A percentile compares a stretch with the other conserved stretches of the same genome.
These are phyloP conservation scores for Drosophila varians DNA, from an alignment of 1,140 invertebrate species.

Conservation along the genomic window DNA sequence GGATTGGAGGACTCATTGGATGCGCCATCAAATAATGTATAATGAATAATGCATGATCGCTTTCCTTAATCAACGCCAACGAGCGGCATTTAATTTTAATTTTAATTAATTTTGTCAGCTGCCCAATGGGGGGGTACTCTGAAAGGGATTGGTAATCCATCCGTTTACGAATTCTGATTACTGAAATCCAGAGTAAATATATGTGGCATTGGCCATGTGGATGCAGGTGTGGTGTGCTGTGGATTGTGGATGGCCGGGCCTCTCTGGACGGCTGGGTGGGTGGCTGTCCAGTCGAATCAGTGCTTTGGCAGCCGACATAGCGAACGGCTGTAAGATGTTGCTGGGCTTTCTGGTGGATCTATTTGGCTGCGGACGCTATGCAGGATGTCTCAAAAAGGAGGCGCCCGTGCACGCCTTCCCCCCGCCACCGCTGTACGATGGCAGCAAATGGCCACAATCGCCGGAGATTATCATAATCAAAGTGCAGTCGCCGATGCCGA, in stretches of 20 bases:
- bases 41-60: slow-evolving; percentile 62
- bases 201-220: slow-evolving; percentile 1
- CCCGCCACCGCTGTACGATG: neutral
- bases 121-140: no score
- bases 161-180: slow-evolving; percentile 13
- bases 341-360: slow-evolving; percentile 42
- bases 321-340: slow-evolving; percentile 25
- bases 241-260: neutral
- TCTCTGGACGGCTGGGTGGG: no score
- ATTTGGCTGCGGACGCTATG: slow-evolving; percentile 31
- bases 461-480: neutral
- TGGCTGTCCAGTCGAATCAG: neutral
- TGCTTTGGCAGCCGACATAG: neutral
- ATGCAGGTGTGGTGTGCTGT: neutral
- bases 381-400: neutral
- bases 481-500: neutral
- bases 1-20: neutral
- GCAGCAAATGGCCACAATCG: neutral
- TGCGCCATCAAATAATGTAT: slow-evolving; percentile 12
- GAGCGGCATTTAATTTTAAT: slow-evolving; percentile 54
- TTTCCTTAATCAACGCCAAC: slow-evolving; percentile 43
- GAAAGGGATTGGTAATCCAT: slow-evolving; percentile 27
- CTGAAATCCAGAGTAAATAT: slow-evolving; percentile 1
- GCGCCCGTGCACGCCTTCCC: neutral
- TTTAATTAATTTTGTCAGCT: slow-evolving; percentile 71